Conservation (phyloP, 2,888 invertebrate species). For the Corbicula japonica region DNA sequence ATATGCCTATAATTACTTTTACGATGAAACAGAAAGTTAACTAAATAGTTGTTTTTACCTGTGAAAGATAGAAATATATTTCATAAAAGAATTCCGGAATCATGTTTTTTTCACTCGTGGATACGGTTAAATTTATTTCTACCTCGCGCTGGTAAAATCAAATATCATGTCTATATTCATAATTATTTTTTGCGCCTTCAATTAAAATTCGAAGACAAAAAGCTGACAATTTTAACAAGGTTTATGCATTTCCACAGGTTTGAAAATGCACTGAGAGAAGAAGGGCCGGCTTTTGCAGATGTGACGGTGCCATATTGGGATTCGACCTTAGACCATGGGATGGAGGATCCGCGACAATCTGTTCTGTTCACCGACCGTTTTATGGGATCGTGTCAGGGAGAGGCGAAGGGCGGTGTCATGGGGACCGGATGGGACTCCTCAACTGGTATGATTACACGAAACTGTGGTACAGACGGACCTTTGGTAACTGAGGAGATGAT, state of each 20-base stretch:
- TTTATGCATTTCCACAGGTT: too few relatives aligned
- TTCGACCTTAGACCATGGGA: slow-evolving; percentile 70
- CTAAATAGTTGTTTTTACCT: too few relatives aligned
- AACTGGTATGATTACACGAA: slow-evolving; percentile 70
- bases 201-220: too few relatives aligned
- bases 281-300: slow-evolving; percentile 68
- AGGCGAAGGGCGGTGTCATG: slow-evolving; percentile 73
- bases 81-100: too few relatives aligned
- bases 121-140: too few relatives aligned
- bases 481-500: slow-evolving; percentile 67
- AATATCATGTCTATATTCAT: not conserved
- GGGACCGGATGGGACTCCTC: slow-evolving; percentile 70
- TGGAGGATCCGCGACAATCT: slow-evolving; percentile 67
- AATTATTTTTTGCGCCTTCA: not conserved
- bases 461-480: slow-evolving; percentile 72
- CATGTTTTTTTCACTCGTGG: too few relatives aligned
- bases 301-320: slow-evolving; percentile 80
- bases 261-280: slow-evolving; percentile 76
- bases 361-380: slow-evolving; percentile 72
- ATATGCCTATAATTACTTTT: too few relatives aligned
- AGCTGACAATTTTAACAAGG: too few relatives aligned
- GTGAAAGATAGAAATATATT: too few relatives aligned
- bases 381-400: slow-evolving; percentile 72
- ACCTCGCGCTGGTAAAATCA: too few relatives aligned
- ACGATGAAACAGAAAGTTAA: too few relatives aligned